phyloP scores from a whole-genome alignment of 1,140 invertebrate genomes.

The Neuroterus valhalla region DNA sequence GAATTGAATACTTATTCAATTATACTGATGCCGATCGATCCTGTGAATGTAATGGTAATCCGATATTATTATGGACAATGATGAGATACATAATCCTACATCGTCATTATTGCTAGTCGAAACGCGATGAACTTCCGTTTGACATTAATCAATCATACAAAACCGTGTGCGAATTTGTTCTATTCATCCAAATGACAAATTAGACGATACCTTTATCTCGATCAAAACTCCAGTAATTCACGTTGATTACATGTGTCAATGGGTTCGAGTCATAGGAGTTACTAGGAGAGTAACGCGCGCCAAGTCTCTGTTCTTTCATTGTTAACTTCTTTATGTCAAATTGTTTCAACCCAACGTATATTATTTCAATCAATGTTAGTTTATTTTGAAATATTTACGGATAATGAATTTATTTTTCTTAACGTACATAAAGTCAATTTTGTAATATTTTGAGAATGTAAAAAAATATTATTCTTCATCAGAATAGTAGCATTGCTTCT shows the following conservation, averaged over 20 bases:
- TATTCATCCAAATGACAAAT: constrained; percentile 38
- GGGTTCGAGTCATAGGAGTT: too few relatives aligned
- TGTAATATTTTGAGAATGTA: too few relatives aligned
- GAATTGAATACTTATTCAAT: neutral
- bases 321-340: too few relatives aligned
- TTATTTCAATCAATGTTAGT: too few relatives aligned
- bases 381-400: too few relatives aligned
- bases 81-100: neutral
- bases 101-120: constrained; percentile 38
- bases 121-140: constrained; percentile 35
- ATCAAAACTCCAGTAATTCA: neutral
- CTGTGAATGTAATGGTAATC: neutral
- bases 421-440: too few relatives aligned
- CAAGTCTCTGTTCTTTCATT: too few relatives aligned
- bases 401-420: too few relatives aligned
- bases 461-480: too few relatives aligned
- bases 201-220: constrained; percentile 35
- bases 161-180: constrained; percentile 28
- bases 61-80: constrained; percentile 1
- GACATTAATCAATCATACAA: constrained; percentile 39
- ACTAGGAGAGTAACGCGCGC: too few relatives aligned
- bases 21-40: constrained; percentile 11
- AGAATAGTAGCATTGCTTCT: too few relatives aligned
- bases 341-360: too few relatives aligned
- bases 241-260: constrained; percentile 24